Evolutionary conservation across 1,140 invertebrate species (phyloP).

Genomic region (Stenopsyche tienmushanensis): DNA sequence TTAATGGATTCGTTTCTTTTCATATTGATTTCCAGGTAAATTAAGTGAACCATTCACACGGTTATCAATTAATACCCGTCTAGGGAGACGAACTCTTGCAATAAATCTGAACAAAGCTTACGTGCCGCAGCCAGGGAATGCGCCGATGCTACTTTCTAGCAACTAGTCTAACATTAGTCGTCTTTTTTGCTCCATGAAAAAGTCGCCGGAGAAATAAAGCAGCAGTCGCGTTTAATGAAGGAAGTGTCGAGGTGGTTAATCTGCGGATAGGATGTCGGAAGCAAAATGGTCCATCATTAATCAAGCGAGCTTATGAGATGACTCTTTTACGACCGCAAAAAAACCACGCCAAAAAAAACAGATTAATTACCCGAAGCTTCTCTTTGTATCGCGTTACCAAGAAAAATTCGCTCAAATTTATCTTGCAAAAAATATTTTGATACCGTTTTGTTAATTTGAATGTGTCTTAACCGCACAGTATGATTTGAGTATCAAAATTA

Average conservation of each 20-base stretch:
- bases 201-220: slow-evolving; percentile 8
- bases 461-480: no score
- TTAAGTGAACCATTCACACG: slow-evolving; percentile 12
- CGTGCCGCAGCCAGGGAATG: slow-evolving; percentile 7
- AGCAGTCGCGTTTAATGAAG: slow-evolving; percentile 11
- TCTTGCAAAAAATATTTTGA: no score
- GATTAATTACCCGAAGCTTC: neutral
- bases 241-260: slow-evolving; percentile 16
- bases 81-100: slow-evolving; percentile 2
- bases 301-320: neutral
- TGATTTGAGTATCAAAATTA: no score
- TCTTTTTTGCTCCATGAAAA: slow-evolving; percentile 9
- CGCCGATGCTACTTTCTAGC: slow-evolving; percentile 19
- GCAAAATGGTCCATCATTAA: neutral
- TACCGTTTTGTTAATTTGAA: no score
- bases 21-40: slow-evolving; percentile 16
- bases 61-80: slow-evolving; percentile 26
- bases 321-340: neutral
- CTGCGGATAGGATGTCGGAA: slow-evolving; percentile 7
- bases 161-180: neutral
- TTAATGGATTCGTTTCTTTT: slow-evolving; percentile 9
- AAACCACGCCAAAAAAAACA: neutral
- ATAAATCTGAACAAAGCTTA: slow-evolving; percentile 23
- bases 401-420: neutral
- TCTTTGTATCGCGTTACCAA: neutral